phyloP scores from a whole-genome alignment of 2,888 invertebrate species.

The Anorthoa munda region DNA sequence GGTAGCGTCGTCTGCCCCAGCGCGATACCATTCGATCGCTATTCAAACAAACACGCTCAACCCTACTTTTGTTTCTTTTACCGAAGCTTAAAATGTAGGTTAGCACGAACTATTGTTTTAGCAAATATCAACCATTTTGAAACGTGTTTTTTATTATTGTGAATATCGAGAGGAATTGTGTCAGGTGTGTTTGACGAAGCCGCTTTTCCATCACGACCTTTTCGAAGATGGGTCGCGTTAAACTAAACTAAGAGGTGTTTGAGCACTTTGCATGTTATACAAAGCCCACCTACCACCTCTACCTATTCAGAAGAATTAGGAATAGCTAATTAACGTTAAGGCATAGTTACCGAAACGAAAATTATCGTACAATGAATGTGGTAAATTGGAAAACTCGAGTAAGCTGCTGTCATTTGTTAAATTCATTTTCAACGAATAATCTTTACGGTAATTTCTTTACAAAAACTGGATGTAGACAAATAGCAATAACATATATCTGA shows the following conservation, averaged over 20 bases:
- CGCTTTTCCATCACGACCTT: conserved; percentile 22
- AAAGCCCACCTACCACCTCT: too few species aligned
- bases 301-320: too few species aligned
- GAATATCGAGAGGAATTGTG: conserved; percentile 44
- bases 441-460: too few species aligned
- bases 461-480: too few species aligned
- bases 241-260: conserved; percentile 8
- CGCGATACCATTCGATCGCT: conserved; percentile 77
- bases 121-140: conserved; percentile 49
- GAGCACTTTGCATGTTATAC: neutral
- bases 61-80: conserved; percentile 73
- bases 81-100: conserved; percentile 64
- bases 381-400: too few species aligned
- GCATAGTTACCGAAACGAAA: too few species aligned
- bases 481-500: too few species aligned
- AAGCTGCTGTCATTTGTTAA: too few species aligned
- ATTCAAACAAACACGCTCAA: conserved; percentile 76
- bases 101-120: conserved; percentile 64
- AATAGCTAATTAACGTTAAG: too few species aligned
- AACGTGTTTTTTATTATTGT: conserved; percentile 48
- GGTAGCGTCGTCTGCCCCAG: conserved; percentile 69
- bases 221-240: conserved; percentile 8
- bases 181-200: conserved; percentile 46
- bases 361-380: too few species aligned
- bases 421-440: too few species aligned